These are phyloP conservation scores for Diorhabda carinulata DNA, from an alignment of 1,140 invertebrate genomes.

Conservation along the genomic window DNA sequence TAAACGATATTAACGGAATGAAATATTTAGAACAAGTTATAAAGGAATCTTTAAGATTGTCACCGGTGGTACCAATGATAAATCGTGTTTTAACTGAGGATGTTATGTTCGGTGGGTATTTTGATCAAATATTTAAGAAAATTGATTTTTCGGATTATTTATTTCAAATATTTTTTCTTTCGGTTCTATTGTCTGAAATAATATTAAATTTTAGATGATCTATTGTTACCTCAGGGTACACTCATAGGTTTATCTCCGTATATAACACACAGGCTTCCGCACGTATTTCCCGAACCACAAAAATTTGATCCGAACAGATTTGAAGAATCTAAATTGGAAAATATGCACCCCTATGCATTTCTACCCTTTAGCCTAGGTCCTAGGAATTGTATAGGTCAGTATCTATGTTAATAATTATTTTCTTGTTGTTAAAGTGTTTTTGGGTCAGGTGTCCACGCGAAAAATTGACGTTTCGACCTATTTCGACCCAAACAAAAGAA, in stretches of 20 bases:
- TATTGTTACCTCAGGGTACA: conserved; percentile 46
- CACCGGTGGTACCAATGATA: conserved; percentile 66
- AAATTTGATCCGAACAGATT: conserved; percentile 72
- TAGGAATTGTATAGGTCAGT: conserved; percentile 63
- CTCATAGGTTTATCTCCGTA: conserved; percentile 45
- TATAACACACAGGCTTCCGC: conserved; percentile 61
- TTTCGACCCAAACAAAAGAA: too few relatives aligned
- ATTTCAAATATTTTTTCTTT: too few relatives aligned
- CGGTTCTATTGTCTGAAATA: too few relatives aligned
- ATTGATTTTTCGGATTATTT: too few relatives aligned
- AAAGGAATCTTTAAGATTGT: conserved; percentile 62
- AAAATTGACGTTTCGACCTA: too few relatives aligned
- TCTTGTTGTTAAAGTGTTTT: not conserved
- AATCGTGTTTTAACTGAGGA: conserved; percentile 57
- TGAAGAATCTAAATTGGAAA: conserved; percentile 51
- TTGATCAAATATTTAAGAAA: not conserved
- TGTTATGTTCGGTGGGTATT: conserved; percentile 46
- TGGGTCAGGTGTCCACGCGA: too few relatives aligned
- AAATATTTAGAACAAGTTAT: conserved; percentile 65
- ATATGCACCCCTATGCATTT: conserved; percentile 60
- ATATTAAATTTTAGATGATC: conserved; percentile 25
- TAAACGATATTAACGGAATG: conserved; percentile 57
- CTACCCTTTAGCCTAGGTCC: conserved; percentile 70
- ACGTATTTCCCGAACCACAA: conserved; percentile 67
- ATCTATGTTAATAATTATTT: not conserved